Evolutionary conservation across 1,140 invertebrate genomes (phyloP).

Genomic region (Anastrepha obliqua): DNA sequence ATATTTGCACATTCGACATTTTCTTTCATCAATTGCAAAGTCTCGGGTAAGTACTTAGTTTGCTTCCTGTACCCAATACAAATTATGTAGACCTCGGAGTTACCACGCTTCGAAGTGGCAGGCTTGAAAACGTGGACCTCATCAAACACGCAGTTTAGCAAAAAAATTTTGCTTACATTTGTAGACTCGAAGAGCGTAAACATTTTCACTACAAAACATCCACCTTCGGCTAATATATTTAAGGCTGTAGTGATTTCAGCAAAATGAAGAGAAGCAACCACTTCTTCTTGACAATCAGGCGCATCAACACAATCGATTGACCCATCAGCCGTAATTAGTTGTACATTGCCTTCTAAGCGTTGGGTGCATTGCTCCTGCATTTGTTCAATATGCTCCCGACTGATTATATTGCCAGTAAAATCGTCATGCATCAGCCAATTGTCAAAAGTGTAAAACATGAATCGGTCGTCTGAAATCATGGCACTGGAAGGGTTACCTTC

Average conservation of each 20-base stretch:
- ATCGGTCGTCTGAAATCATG: conserved; percentile 90
- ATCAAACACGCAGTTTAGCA: conserved; percentile 81
- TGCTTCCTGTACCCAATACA: conserved; percentile 75
- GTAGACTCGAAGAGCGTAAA: conserved; percentile 93
- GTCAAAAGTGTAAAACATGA: conserved; percentile 85
- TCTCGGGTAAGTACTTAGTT: conserved; percentile 53
- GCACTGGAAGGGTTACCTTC: conserved; percentile 84
- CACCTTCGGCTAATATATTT: conserved; percentile 81
- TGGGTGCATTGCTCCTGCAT: conserved; percentile 73
- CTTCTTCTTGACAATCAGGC: conserved; percentile 89
- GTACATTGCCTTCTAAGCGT: conserved; percentile 59
- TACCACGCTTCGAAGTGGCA: conserved; percentile 92
- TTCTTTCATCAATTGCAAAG: conserved; percentile 64
- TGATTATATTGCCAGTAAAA: conserved; percentile 88
- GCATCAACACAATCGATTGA: conserved; percentile 90
- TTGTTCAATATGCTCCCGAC: conserved; percentile 80
- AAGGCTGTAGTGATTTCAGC: conserved; percentile 88
- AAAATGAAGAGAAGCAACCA: conserved; percentile 85
- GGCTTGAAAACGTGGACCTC: conserved; percentile 89
- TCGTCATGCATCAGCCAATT: conserved; percentile 92
- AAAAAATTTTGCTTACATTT: conserved; percentile 86
- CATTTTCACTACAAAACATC: conserved; percentile 91
- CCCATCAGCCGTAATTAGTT: conserved; percentile 92
- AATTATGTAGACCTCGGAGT: conserved; percentile 94
- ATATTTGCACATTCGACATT: conserved; percentile 72